phyloP scores from a whole-genome alignment of 2,113 vertebrate species.

The Ceratotherium simum region DNA sequence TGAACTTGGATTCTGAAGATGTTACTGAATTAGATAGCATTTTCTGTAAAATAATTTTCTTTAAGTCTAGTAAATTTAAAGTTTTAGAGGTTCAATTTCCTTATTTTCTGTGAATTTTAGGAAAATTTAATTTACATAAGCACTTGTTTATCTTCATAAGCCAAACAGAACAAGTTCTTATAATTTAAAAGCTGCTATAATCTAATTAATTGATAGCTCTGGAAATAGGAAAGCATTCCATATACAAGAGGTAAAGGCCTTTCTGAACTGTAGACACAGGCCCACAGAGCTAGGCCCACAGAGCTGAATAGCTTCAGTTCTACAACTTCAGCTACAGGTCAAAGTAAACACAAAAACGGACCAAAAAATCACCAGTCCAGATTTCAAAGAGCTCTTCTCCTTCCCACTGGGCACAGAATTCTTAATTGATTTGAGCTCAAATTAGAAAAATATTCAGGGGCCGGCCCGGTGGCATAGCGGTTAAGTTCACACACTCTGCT shows the following conservation, averaged over 20 bases:
- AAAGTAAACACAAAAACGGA: neutral
- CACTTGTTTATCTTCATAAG: neutral
- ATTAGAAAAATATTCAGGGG: neutral
- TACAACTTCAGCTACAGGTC: neutral
- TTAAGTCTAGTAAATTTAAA: neutral
- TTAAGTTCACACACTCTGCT: too few species aligned
- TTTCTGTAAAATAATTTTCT: constrained; percentile 34
- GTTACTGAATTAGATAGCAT: neutral
- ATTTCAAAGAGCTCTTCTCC: neutral
- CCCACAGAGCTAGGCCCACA: neutral
- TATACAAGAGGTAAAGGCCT: neutral
- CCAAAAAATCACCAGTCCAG: neutral
- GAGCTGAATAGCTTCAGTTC: neutral
- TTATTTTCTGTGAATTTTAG: constrained; percentile 28
- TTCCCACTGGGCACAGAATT: neutral
- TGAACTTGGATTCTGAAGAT: constrained; percentile 24
- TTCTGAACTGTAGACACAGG: neutral
- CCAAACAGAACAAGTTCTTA: neutral
- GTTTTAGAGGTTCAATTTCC: neutral
- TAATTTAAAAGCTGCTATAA: neutral
- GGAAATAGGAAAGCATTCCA: neutral
- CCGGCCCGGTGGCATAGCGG: too few species aligned
- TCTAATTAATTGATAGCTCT: neutral
- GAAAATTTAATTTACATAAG: neutral
- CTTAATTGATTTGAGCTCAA: constrained; percentile 29